A percentile compares a stretch with the other conserved stretches of the same genome.
phyloP scores from a whole-genome alignment of 2,888 invertebrate species.

The Heliconius cydno region DNA sequence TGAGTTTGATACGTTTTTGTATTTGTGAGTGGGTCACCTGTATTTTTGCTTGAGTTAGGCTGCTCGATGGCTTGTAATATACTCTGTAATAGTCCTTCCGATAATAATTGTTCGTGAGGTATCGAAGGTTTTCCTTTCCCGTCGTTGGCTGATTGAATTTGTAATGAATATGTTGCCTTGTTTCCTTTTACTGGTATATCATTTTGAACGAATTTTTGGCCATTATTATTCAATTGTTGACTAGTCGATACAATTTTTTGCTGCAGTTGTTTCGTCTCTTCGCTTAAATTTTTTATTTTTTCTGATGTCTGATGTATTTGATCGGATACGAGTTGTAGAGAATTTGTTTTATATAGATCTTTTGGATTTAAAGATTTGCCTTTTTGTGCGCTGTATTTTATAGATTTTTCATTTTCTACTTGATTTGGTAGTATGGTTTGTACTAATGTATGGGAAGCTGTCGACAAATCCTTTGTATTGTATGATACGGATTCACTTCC shows the following conservation, averaged over 20 bases:
- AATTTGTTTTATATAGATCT: constrained; percentile 61
- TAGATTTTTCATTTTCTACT: constrained; percentile 58
- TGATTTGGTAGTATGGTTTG: constrained; percentile 63
- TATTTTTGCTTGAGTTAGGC: constrained; percentile 62
- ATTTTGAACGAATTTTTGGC: constrained; percentile 51
- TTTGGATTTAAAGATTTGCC: constrained; percentile 66
- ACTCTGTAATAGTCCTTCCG: constrained; percentile 90
- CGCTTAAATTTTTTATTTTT: constrained; percentile 69
- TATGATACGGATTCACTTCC: constrained; percentile 63
- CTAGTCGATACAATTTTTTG: constrained; percentile 68
- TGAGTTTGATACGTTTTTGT: constrained; percentile 30
- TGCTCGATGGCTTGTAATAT: constrained; percentile 93
- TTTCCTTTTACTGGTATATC: constrained; percentile 82
- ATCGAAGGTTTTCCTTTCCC: constrained; percentile 73
- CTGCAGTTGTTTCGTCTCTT: constrained; percentile 71
- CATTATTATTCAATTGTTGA: constrained; percentile 61
- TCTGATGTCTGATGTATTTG: constrained; percentile 75
- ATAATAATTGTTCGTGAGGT: constrained; percentile 90
- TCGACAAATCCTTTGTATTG: constrained; percentile 63
- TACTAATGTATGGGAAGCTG: constrained; percentile 68
- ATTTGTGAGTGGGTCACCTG: constrained; percentile 10
- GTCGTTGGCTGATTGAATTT: constrained; percentile 88
- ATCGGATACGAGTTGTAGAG: constrained; percentile 64
- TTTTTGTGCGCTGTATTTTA: constrained; percentile 57
- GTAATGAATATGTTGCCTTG: constrained; percentile 87